A percentile compares a stretch with the other conserved stretches of the same genome.
Conservation (phyloP, 2,113 vertebrate genomes). For the Hemiscyllium ocellatum region DNA sequence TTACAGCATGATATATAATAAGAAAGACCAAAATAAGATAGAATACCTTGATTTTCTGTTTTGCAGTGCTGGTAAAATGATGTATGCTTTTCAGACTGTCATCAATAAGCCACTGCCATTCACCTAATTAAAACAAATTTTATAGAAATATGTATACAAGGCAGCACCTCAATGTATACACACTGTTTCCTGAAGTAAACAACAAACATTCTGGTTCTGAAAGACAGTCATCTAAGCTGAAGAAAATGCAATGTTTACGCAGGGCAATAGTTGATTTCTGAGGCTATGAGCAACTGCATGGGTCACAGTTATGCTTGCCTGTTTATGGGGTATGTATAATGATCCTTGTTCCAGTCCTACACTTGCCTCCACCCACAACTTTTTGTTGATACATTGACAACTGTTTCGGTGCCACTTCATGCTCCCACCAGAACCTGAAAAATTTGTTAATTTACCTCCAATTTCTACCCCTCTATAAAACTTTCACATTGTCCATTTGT, state of each 20-base stretch:
- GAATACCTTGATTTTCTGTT: slow-evolving; percentile 68
- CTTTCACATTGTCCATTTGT: too few species aligned
- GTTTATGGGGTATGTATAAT: too few species aligned
- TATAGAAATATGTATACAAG: background rate
- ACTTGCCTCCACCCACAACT: too few species aligned
- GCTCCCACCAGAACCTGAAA: too few species aligned
- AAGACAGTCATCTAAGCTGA: background rate
- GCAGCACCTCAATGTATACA: background rate
- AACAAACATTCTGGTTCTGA: background rate
- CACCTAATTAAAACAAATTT: slow-evolving; percentile 53
- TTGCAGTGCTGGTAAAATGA: slow-evolving; percentile 58
- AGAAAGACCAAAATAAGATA: background rate
- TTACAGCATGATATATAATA: background rate
- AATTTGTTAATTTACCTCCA: too few species aligned
- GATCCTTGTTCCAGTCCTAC: too few species aligned
- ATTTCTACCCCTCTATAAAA: too few species aligned
- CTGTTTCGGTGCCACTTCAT: too few species aligned
- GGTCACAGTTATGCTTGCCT: too few species aligned
- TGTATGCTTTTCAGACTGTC: slow-evolving; percentile 75
- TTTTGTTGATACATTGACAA: too few species aligned
- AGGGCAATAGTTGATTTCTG: background rate
- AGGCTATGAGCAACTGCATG: too few species aligned
- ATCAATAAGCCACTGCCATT: slow-evolving; percentile 82
- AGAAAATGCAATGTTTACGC: background rate
- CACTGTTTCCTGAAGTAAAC: background rate